phyloP scores from a whole-genome alignment of 2,888 invertebrate species.

The Chesias legatella region DNA sequence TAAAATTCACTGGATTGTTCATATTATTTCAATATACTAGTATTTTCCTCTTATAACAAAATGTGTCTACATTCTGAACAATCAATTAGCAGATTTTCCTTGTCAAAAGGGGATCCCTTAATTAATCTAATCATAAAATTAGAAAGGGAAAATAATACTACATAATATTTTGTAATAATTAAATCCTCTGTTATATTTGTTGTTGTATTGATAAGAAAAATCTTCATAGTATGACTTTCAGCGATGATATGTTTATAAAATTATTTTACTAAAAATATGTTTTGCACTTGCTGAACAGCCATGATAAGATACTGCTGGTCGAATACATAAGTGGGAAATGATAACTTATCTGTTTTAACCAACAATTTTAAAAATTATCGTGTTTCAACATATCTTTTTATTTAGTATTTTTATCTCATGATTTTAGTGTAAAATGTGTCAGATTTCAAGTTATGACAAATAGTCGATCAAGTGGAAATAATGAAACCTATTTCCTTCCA shows the following conservation, averaged over 20 bases:
- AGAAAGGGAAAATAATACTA: too few species aligned
- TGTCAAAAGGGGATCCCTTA: too few species aligned
- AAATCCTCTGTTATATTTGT: too few species aligned
- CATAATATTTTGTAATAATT: too few species aligned
- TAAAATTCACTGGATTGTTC: too few species aligned
- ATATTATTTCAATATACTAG: too few species aligned
- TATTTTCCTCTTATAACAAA: too few species aligned
- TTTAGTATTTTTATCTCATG: conserved; percentile 3
- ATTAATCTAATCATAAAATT: too few species aligned
- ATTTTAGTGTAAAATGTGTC: not conserved
- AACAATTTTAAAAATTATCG: conserved; percentile 25
- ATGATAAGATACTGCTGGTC: conserved; percentile 38
- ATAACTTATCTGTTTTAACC: conserved; percentile 33
- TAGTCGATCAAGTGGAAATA: conserved; percentile 9
- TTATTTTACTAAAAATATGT: conserved; percentile 5
- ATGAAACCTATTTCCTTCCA: conserved; percentile 12
- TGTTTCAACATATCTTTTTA: conserved; percentile 11
- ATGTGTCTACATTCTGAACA: too few species aligned
- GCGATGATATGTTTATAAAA: not conserved
- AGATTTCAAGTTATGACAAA: not conserved
- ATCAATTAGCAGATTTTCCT: too few species aligned
- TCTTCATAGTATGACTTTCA: too few species aligned
- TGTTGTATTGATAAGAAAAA: too few species aligned
- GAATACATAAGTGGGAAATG: conserved; percentile 27
- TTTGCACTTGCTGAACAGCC: conserved; percentile 10